phyloP scores from a whole-genome alignment of 2,113 vertebrate genomes.

The Dendrocopos noguchii region DNA sequence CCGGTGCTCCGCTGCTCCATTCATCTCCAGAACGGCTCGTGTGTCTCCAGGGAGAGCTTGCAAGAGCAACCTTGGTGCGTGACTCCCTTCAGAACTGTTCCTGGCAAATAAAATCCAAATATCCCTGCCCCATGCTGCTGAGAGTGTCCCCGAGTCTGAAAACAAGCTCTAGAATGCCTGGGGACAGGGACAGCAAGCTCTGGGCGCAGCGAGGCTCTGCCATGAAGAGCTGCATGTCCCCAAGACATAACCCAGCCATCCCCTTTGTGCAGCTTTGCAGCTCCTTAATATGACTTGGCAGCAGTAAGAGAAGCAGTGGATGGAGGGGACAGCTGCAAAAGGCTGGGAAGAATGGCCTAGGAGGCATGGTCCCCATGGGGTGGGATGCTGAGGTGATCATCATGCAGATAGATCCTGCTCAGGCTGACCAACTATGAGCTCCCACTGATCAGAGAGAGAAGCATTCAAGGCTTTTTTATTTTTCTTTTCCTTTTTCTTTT shows the following conservation, averaged over 20 bases:
- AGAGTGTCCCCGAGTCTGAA: background rate
- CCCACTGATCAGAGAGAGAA: background rate
- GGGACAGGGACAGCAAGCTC: background rate
- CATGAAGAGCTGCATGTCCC: background rate
- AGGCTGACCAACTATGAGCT: background rate
- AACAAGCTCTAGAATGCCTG: background rate
- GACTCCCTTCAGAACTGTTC: background rate
- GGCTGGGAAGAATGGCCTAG: background rate
- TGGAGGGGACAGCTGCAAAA: background rate
- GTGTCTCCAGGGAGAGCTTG: background rate
- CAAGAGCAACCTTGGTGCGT: background rate
- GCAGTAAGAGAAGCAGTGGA: background rate
- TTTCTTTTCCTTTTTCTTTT: background rate
- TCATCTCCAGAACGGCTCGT: fast-evolving
- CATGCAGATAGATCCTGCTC: background rate
- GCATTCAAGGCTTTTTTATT: fast-evolving
- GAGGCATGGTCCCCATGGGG: fast-evolving
- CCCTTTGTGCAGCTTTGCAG: background rate
- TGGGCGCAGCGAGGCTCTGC: background rate
- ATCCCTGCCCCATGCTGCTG: background rate
- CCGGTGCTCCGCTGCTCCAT: background rate
- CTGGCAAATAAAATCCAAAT: background rate
- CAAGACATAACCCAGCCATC: background rate
- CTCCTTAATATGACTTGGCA: slow-evolving; percentile 12
- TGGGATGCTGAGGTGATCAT: background rate